Evolutionary conservation across 1,140 invertebrate species (phyloP), one percentile per base, ranked within the genome.

Genomic region (Cydia amplana): DNA sequence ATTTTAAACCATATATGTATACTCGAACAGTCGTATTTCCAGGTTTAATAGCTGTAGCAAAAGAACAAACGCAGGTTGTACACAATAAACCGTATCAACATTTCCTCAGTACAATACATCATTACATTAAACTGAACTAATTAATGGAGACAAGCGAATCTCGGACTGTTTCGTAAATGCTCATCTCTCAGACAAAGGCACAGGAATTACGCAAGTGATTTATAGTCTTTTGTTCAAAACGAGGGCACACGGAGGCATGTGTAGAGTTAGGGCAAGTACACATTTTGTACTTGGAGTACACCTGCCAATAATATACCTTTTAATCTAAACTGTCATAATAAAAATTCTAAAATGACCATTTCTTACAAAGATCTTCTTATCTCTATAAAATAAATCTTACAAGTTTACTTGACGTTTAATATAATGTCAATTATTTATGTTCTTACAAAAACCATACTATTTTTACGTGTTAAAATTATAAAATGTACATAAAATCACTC

Each of bases 171-270:
- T 70, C 65, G 65, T 70, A 70, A 70, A 70, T 36, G 65, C 32
- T 36, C 65, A 70, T 70, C 65, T 67, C 28, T 36, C 32, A 70
- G n/a, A 70, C 65, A 70, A 70, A 70, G 65, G 32, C 28, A 36
- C 32, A 16, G n/a, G 28, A 36, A 67, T 70, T 70, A 36, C 65
- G 65, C 65, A 70, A 70, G 32, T 18, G 28, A 36, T 70, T 70
- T 70, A 70, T 70, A 36, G 65, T 36, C 65, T 70, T 70, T 70
- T 70, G 65, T 70, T 70, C 32, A 40, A 36, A 70, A 70, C 65
- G 32, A 70, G 28, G 65, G 65, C 65, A 70, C 14, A 36, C 64
- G 20, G 63, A 51, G 49, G 49, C n/a, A 51, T 51, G 49, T 32
- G 14, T 70, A 18, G 16, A 36, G 65, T 36, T 43, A 70, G 65